phyloP scores from a whole-genome alignment of 2,888 invertebrate species.

The Leucophenga maculata region DNA sequence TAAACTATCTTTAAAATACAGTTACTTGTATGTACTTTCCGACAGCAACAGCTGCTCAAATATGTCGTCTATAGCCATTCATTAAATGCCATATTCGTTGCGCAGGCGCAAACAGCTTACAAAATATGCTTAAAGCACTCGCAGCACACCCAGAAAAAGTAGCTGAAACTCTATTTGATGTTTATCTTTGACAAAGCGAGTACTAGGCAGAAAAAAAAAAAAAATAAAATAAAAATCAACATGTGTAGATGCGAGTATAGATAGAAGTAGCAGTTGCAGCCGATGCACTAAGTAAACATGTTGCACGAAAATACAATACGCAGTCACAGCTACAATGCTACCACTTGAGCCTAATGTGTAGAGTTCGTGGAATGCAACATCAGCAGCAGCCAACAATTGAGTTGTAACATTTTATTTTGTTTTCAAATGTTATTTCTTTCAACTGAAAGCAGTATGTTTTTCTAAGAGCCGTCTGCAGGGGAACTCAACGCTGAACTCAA shows the following conservation, averaged over 20 bases:
- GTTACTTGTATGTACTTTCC: too few species aligned
- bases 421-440: background rate
- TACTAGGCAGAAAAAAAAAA: constrained; percentile 11
- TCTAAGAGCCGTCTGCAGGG: too few species aligned
- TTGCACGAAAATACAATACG: background rate
- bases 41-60: background rate
- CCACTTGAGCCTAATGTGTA: background rate
- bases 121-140: constrained; percentile 43
- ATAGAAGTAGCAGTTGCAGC: constrained; percentile 35
- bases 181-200: constrained; percentile 21
- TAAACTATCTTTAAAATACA: too few species aligned
- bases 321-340: background rate
- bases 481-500: too few species aligned
- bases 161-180: constrained; percentile 48
- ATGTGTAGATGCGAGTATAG: background rate
- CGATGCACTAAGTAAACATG: constrained; percentile 15
- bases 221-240: constrained; percentile 23
- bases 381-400: constrained; percentile 33
- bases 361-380: constrained; percentile 39
- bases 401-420: constrained; percentile 16
- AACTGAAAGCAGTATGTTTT: too few species aligned
- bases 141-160: constrained; percentile 47
- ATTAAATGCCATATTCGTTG: background rate
- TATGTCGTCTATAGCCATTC: background rate
- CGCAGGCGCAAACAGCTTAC: constrained; percentile 43